phyloP scores from a whole-genome alignment of 2,888 invertebrate species.

The Schizotus pectinicornis region DNA sequence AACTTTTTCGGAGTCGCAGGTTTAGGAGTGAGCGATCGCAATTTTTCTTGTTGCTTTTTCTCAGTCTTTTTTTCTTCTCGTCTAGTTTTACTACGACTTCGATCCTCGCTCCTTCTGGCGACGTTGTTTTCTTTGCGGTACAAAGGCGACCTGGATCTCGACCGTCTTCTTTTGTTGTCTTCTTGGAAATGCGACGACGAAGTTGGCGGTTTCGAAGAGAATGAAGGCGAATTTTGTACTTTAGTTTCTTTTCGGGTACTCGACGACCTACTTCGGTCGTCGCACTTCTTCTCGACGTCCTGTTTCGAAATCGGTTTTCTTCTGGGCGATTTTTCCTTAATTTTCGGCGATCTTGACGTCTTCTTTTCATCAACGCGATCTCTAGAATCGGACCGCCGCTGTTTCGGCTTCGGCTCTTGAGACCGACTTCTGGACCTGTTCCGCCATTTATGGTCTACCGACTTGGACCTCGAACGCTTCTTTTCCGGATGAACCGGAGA shows the following conservation, averaged over 20 bases:
- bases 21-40: conserved; percentile 26
- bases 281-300: conserved; percentile 1
- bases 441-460: conserved; percentile 9
- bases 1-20: conserved; percentile 3
- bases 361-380: conserved; percentile 20
- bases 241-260: conserved; percentile 7
- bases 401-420: conserved; percentile 19
- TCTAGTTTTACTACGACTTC: neutral
- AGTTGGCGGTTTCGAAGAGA: conserved; percentile 1
- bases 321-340: conserved; percentile 18
- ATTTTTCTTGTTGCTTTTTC: conserved; percentile 4
- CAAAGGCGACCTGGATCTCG: conserved; percentile 1
- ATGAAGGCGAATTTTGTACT: conserved; percentile 17
- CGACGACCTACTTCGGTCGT: conserved; percentile 46
- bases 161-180: neutral
- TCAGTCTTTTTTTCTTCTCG: conserved; percentile 10
- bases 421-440: conserved; percentile 16
- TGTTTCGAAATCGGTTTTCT: conserved; percentile 9
- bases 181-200: neutral
- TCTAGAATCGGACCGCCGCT: conserved; percentile 18
- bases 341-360: conserved; percentile 27
- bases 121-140: neutral
- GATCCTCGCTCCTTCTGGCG: neutral
- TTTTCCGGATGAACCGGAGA: conserved; percentile 9
- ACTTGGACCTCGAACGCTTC: conserved; percentile 32